These are phyloP conservation scores for Trissoscelio sp. DNA, from an alignment of 2,888 invertebrate genomes.

Conservation along the genomic window DNA sequence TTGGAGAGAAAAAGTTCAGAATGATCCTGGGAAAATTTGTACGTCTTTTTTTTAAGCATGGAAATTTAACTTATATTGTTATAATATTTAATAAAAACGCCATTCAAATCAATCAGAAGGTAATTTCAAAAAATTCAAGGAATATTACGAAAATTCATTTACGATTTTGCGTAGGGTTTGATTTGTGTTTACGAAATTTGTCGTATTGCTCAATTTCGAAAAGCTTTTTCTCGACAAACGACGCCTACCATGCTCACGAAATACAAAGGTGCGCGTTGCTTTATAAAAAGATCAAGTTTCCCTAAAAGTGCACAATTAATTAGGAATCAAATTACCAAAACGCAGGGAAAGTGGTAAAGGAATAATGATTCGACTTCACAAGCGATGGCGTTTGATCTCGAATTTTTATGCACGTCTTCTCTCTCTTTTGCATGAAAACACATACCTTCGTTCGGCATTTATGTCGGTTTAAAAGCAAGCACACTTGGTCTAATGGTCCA, in stretches of 20 bases:
- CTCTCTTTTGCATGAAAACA: conserved; percentile 26
- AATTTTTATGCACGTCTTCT: conserved; percentile 40
- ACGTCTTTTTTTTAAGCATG: too few species aligned
- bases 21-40: too few species aligned
- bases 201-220: too few species aligned
- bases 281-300: not conserved
- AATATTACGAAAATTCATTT: too few species aligned
- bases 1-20: too few species aligned
- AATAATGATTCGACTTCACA: conserved; percentile 37
- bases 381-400: conserved; percentile 24
- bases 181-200: too few species aligned
- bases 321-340: conserved; percentile 12
- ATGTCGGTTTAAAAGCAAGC: conserved; percentile 35
- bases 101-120: not conserved
- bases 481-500: conserved; percentile 54
- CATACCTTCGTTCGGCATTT: conserved; percentile 52
- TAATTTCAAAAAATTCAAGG: not conserved
- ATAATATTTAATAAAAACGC: conserved; percentile 11
- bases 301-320: not conserved
- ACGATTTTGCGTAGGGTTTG: conserved; percentile 28
- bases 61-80: too few species aligned
- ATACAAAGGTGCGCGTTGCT: too few species aligned
- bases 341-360: conserved; percentile 2
- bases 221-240: too few species aligned
- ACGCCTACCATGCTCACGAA: too few species aligned